Base-by-base conservation (phyloP, 2,113 vertebrate genomes). In the Entomyzon cyanotis region DNA sequence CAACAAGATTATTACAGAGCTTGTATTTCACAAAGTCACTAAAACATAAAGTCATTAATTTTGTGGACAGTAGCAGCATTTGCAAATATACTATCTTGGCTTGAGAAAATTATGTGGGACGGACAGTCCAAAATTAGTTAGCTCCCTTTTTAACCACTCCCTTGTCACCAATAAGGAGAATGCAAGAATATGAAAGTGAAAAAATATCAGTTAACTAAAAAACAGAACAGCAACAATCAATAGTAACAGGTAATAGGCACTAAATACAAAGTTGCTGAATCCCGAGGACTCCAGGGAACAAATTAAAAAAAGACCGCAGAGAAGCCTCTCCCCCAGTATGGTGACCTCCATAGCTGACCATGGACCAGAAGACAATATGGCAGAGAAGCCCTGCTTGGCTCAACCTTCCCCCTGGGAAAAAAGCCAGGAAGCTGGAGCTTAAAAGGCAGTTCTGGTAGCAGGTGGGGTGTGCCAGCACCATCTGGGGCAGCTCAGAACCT, bases 361-460 rank as follows among this genome's bases (percentile, higher is more conserved):
- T 9, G 52, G 42, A 59, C 49, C 44, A 77, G 27, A 59, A 58
- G 21, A 76, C 21, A 21, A 52, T 15, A 31, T 0, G 5, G 44
- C 71, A 59, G 37, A 77, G 53, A 59, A 37, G 46, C 6, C 31
- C 15, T 1, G 1, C 9, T 14, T 0, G 0, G 37, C 31, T 68
- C 33, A 52, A 4, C 46, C 37, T 60, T 44, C 18, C 35, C 46
- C 37, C 37, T 52, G 53, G 44, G 67, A 77, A 9, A 68, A 59
- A 25, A 44, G 11, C 2, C 0, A 0, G 16, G 53, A 59, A 59
- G 7, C 12, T 3, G 31, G 25, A 42, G 31, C 7, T 59, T 68
- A 68, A 25, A 59, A 42, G 50, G 35, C 52, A 76, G 31, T 68
- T 59, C 62, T 68, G 11, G 31, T 27, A 42, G 44, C 53, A 52